phyloP scores from a whole-genome alignment of 1,140 invertebrate species.

The Coelopa frigida region DNA sequence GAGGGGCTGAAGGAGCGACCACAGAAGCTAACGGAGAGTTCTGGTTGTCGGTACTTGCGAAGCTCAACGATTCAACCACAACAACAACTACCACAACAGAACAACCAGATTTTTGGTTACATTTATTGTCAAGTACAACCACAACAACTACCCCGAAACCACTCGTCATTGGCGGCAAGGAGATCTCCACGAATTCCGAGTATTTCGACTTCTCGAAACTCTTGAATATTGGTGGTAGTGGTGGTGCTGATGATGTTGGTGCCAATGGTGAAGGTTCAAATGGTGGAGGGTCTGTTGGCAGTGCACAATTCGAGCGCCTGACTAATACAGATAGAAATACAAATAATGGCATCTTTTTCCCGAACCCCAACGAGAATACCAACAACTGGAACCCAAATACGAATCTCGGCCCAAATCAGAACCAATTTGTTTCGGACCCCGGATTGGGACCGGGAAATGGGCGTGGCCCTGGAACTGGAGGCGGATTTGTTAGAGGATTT shows the following conservation, averaged over 20 bases:
- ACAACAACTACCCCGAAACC: slow-evolving; percentile 2
- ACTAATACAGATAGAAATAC: too few species aligned
- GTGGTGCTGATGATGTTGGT: background rate
- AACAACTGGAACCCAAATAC: too few species aligned
- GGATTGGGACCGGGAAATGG: too few species aligned
- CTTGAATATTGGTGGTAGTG: background rate
- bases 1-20: too few species aligned
- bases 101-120: slow-evolving; percentile 8
- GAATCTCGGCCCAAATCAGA: too few species aligned
- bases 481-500: too few species aligned
- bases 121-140: background rate
- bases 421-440: too few species aligned
- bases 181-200: background rate
- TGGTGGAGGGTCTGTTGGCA: too few species aligned
- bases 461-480: too few species aligned
- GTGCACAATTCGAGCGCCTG: too few species aligned
- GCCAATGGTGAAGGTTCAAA: background rate
- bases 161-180: background rate
- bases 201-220: slow-evolving; percentile 1
- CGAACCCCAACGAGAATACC: too few species aligned
- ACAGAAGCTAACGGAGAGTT: slow-evolving; percentile 7
- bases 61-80: background rate
- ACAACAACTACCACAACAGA: background rate
- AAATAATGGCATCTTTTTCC: too few species aligned
- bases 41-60: slow-evolving; percentile 2